Base-by-base conservation (phyloP, 2,797 vertebrate species). In the Limnodromus scolopaceus region DNA sequence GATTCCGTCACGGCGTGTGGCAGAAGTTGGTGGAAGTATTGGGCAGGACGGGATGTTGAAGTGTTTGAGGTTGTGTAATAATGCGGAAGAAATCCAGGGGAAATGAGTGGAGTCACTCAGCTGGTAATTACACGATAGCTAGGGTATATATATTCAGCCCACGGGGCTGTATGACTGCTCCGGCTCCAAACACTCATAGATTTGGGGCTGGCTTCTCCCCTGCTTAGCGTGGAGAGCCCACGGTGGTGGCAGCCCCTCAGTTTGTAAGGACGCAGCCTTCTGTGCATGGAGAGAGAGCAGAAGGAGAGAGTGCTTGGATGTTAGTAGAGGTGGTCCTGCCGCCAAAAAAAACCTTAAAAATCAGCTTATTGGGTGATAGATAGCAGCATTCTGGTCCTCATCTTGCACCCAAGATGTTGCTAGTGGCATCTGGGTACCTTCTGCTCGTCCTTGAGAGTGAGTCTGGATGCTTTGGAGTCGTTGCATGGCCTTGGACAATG, bases 1-100 rank as follows among this genome's bases (percentile, higher is more conserved):
- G 78, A 92, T 96, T 97, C 83, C 95, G 68, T 91, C 87, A 77
- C 3, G 1, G 57, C 36, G n/a, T 95, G 74, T 95, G 84, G 90
- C 93, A 82, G 81, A 96, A 94, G 92, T 94, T 96, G 93, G 96
- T 98, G 82, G 55, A 92, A 77, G 75, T 87, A 75, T 96, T 97
- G 96, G 87, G 74, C 89, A 96, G 95, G 91, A 94, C 25, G 85
- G 79, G 91, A 90, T 97, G 86, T 94, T 98, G 81, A 88, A 93
- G 75, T 75, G 68, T 96, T 96, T 96, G 80, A 96, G 82, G 94
- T 96, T 69, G 53, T 96, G 78, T 85, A 91, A 95, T 90, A 54
- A 27, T 43, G 77, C 89, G 61, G 74, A 86, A 85, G n/a, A 89
- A 96, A 60, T 96, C 43, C 51, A 78, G 69, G 69, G 28, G 28